phyloP scores from a whole-genome alignment of 2,113 vertebrate species.

The Rhagologus leucostigma region DNA sequence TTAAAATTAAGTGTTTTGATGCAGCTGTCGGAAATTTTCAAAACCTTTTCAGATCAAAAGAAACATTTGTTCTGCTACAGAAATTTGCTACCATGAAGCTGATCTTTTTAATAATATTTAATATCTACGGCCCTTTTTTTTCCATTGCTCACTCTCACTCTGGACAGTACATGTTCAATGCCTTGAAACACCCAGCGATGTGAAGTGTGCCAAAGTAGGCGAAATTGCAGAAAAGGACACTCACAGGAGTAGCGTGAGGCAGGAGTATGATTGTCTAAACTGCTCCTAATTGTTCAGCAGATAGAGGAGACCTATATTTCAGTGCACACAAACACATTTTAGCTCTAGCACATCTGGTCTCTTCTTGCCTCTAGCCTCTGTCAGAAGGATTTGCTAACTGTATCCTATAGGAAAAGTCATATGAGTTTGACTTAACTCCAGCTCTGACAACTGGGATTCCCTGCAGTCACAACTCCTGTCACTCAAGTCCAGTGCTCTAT shows the following conservation, averaged over 20 bases:
- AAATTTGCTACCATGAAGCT: neutral
- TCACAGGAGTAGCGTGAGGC: neutral
- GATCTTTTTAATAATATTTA: neutral
- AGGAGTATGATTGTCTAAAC: constrained; percentile 3
- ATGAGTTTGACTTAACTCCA: constrained; percentile 67
- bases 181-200: neutral
- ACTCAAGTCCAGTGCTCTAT: constrained; percentile 51
- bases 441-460: constrained; percentile 74
- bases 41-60: constrained; percentile 6
- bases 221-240: neutral
- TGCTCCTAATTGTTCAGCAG: constrained; percentile 71
- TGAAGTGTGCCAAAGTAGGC: neutral
- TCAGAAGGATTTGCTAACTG: constrained; percentile 78
- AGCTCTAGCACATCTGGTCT: constrained; percentile 68
- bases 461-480: constrained; percentile 74
- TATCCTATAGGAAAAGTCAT: constrained; percentile 72
- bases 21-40: neutral
- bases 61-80: neutral
- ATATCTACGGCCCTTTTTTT: neutral
- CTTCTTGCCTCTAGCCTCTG: constrained; percentile 79
- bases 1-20: constrained; percentile 12
- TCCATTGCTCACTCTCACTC: neutral
- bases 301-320: constrained; percentile 47
- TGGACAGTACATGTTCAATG: neutral
- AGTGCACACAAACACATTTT: constrained; percentile 57